phyloP scores from a whole-genome alignment of 1,140 invertebrate species.

The Drosophila ambigua region DNA sequence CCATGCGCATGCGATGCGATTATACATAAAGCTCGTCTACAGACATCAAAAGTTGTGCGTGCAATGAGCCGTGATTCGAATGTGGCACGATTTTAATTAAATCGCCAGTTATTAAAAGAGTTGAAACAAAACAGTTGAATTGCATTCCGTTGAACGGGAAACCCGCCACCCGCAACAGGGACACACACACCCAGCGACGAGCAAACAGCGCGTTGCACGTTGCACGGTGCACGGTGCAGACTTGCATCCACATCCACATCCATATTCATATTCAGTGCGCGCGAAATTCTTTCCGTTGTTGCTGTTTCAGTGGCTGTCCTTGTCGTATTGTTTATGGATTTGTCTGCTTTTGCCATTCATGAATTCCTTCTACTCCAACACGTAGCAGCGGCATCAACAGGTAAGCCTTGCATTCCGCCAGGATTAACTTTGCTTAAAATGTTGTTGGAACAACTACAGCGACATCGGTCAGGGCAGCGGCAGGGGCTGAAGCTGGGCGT shows the following conservation, averaged over 20 bases:
- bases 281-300: conserved; percentile 39
- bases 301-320: conserved; percentile 22
- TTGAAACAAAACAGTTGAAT: conserved; percentile 42
- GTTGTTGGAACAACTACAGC: conserved; percentile 64
- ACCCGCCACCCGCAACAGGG: conserved; percentile 6
- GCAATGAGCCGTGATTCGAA: conserved; percentile 47
- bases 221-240: conserved; percentile 13
- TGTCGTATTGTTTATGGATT: conserved; percentile 70
- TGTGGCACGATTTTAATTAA: conserved; percentile 51
- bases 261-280: conserved; percentile 25
- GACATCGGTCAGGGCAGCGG: conserved; percentile 30
- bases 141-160: conserved; percentile 31
- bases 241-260: background rate
- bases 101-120: conserved; percentile 28
- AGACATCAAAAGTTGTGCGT: conserved; percentile 36
- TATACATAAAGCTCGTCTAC: conserved; percentile 6
- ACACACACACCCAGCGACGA: background rate
- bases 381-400: conserved; percentile 66
- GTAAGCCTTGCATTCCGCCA: conserved; percentile 71
- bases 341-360: conserved; percentile 43
- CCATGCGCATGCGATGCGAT: conserved; percentile 7
- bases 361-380: conserved; percentile 59
- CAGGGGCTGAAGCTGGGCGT: conserved; percentile 13
- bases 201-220: conserved; percentile 18
- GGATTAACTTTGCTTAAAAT: conserved; percentile 77